Base-by-base conservation (phyloP, 2,113 vertebrate species). In the Misgurnus anguillicaudatus region DNA sequence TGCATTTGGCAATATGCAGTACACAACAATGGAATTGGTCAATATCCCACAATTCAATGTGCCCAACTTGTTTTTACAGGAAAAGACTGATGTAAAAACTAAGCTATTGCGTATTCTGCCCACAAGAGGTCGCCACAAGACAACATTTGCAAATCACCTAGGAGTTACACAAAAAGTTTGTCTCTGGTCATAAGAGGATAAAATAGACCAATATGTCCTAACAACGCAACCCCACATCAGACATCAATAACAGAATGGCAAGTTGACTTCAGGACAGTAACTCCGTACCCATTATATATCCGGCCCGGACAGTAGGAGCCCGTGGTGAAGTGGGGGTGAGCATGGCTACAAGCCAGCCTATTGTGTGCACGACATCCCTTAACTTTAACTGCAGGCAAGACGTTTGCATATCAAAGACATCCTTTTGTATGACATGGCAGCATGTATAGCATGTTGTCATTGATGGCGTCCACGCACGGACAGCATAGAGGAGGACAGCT, bases 261-360 rank as follows among this genome's bases (percentile, higher is more conserved):
- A 57, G 74, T 69, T 61, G 64, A 66, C 69, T 41, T 77, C 58
- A 62, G 41, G 65, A 58, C 68, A 80, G 62, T 75, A 61, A 62
- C 47, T 78, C n/a, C 21, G 21, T 42, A 62, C 69, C 60, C 65
- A 57, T 63, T 55, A 42, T 58, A 16, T 21, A n/a, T 69, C 66
- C 61, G 68, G 79, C 68, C 75, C 77, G 14, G 69, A 68, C 77
- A 42, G 67, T 68, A 31, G 47, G 53, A n/a, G n/a, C n/a, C n/a
- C n/a, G n/a, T n/a, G n/a, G n/a, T n/a, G n/a, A n/a, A n/a, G n/a
- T 41, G 75, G 71, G 80, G 80, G 53, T 39, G 80, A 72, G 75
- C 11, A 80, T 78, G 82, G 85, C 77, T n/a, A 58, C 42, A 47
- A 4, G 76, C 70, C 75, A 84, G 67, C 21, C 78, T 45, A 81